phyloP scores from a whole-genome alignment of 2,797 vertebrate species.

The Pangasius macronema region DNA sequence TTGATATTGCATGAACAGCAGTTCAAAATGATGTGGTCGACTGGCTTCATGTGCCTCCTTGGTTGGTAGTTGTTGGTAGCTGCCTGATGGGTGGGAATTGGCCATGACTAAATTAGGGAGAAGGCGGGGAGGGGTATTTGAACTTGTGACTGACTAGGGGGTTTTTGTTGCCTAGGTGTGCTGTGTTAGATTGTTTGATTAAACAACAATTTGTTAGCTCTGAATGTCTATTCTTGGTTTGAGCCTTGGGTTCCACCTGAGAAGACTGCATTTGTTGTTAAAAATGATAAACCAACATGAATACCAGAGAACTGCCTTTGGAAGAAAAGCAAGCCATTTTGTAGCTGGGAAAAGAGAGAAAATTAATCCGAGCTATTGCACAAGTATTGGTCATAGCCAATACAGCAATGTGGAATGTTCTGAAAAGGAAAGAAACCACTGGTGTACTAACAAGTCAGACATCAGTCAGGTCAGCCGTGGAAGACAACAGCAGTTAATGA shows the following conservation, averaged over 20 bases:
- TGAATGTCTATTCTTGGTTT: background rate
- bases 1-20: background rate
- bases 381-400: background rate
- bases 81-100: background rate
- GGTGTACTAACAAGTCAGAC: background rate
- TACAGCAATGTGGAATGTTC: background rate
- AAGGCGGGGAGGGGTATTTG: background rate
- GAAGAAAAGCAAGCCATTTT: background rate
- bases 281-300: background rate
- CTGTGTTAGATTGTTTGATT: background rate
- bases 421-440: constrained; percentile 70
- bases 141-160: background rate
- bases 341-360: background rate
- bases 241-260: background rate
- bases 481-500: background rate
- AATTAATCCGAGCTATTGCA: background rate
- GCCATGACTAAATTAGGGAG: background rate
- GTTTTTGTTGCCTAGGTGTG: constrained; percentile 34
- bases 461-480: background rate
- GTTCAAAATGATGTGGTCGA: background rate
- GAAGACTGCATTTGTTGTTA: background rate
- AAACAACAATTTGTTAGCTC: background rate
- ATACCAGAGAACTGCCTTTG: background rate
- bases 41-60: background rate
- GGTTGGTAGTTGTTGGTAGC: background rate